Percentiles rank a stretch among this genome's conserved stretches.
Conservation (phyloP, 2,797 vertebrate genomes). For the Luscinia luscinia region DNA sequence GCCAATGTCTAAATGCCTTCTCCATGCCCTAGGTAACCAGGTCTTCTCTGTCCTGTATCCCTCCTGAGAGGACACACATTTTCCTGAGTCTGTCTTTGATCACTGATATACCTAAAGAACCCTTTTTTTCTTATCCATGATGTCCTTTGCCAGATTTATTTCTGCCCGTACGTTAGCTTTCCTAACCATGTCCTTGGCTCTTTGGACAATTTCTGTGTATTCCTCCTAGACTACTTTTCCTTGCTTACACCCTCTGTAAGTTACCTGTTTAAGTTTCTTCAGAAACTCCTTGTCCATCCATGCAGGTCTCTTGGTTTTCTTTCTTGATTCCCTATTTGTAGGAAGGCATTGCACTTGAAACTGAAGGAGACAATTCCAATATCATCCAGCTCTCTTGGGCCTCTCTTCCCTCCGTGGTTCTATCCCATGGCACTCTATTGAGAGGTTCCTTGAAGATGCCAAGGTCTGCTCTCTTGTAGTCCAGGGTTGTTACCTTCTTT, state of each 20-base stretch:
- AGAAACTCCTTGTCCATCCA: not conserved
- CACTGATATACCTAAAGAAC: not conserved
- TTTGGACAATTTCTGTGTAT: not conserved
- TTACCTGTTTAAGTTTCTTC: not conserved
- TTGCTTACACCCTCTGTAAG: not conserved
- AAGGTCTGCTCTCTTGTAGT: not conserved
- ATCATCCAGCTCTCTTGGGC: not conserved
- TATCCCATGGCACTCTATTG: not conserved
- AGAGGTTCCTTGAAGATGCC: not conserved
- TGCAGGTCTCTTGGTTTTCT: not conserved
- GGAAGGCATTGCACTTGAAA: not conserved
- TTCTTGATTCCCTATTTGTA: not conserved
- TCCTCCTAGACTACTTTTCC: not conserved
- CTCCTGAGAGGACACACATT: not conserved
- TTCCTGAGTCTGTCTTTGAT: not conserved
- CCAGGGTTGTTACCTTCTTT: not conserved
- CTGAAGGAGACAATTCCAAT: not conserved
- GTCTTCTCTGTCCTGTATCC: not conserved
- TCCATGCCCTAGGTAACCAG: not conserved
- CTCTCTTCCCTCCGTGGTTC: fast-evolving
- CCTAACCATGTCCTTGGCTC: not conserved
- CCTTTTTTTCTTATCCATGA: not conserved
- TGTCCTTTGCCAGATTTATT: not conserved
- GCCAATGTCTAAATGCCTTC: not conserved
- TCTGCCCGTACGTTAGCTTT: not conserved